Base-by-base conservation (phyloP, 2,113 vertebrate genomes). In the Grantiella picta region DNA sequence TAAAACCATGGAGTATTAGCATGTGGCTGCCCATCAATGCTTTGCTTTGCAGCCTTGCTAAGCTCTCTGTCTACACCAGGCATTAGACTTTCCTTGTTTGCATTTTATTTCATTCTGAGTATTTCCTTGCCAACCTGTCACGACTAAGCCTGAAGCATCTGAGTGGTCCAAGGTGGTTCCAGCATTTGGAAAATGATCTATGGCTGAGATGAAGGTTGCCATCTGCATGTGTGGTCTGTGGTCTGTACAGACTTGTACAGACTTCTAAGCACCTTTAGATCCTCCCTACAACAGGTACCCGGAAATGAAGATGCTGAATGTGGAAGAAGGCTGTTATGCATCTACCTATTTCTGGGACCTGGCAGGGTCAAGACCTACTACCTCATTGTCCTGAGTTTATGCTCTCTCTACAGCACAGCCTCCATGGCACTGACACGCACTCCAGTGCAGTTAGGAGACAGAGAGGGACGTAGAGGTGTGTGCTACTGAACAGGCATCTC, bases 11-110 rank as follows among this genome's bases (percentile, higher is more conserved):
- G 42, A 22, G 4, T 21, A 59, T 52, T 70, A 57, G 12, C 31
- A 52, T 3, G 15, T 33, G 31, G 57, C 79, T 11, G 4, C 28
- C 40, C 64, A 25, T 0, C 1, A 10, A 38, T 42, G 42, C 42
- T 80, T 56, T 52, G 59, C 47, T 84, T 45, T 56, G 63, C 50
- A 90, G 78, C 42, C 33, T 76, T 7, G 44, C 56, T 61, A 50
- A 93, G 52, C 47, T 75, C 60, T 66, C 76, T 63, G 44, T 42
- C 80, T 69, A 42, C 33, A 31, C 29, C 5, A 7, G 27, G 12
- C 60, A 75, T 44, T n/a, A 71, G 38, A 17, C 31, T 77, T 33
- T 47, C 65, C 54, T 70, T 59, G 45, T 44, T 49, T 42, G 15
- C 16, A 6, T 68, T 79, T 79, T 20, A 49, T 36, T 77, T 65